Conservation (phyloP, 2,888 invertebrate genomes). For the Sialis lutaria region DNA sequence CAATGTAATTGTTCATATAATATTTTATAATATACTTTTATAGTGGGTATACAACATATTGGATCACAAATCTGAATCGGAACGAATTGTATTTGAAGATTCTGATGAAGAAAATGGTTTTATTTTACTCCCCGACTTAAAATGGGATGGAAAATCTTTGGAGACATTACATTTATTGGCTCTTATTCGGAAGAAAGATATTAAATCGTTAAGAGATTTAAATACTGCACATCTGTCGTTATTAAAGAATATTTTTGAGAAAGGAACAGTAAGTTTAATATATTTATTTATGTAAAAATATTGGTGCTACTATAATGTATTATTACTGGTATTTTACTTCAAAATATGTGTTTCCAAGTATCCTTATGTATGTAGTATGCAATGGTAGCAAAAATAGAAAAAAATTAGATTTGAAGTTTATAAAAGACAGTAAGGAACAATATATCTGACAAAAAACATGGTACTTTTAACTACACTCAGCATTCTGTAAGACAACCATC, state of each 20-base stretch:
- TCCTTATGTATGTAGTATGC: too few species aligned
- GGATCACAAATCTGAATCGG: conserved; percentile 76
- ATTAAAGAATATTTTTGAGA: conserved; percentile 60
- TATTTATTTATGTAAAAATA: too few species aligned
- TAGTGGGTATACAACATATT: conserved; percentile 97
- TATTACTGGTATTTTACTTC: too few species aligned
- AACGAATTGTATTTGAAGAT: conserved; percentile 74
- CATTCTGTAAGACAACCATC: too few species aligned
- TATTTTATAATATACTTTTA: too few species aligned
- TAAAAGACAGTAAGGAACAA: too few species aligned
- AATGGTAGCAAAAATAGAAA: too few species aligned
- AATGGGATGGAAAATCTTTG: conserved; percentile 73
- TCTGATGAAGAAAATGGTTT: conserved; percentile 64
- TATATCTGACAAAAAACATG: too few species aligned
- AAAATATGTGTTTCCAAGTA: too few species aligned
- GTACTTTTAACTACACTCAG: too few species aligned
- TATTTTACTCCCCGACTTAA: conserved; percentile 80
- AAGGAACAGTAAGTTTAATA: conserved; percentile 42
- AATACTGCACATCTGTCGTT: conserved; percentile 59
- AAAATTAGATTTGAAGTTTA: too few species aligned
- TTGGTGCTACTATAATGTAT: too few species aligned
- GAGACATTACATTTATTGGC: conserved; percentile 76
- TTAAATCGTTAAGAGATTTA: conserved; percentile 77
- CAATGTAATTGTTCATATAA: conserved; percentile 7
- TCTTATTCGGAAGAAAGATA: conserved; percentile 49